Conservation (phyloP, 2,888 invertebrate genomes). For the Ormyrus rosae region DNA sequence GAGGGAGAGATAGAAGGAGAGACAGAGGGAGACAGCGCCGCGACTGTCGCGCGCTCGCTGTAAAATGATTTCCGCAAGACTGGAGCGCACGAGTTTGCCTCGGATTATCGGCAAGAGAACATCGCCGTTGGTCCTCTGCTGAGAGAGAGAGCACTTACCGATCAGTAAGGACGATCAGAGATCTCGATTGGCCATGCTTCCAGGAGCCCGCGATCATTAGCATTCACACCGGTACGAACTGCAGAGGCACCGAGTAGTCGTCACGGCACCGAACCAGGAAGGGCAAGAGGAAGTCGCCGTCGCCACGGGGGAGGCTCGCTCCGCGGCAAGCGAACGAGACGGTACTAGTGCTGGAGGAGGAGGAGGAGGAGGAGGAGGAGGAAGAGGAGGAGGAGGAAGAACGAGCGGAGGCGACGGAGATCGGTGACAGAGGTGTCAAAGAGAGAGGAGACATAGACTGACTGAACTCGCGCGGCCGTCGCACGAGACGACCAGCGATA, state of each 20-base stretch:
- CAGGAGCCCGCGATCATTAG: neutral
- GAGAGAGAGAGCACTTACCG: too few relatives aligned
- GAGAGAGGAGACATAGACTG: constrained; percentile 35
- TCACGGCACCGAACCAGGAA: constrained; percentile 27
- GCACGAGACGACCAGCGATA: neutral
- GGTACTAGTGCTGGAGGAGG: constrained; percentile 32
- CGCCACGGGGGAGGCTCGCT: constrained; percentile 7
- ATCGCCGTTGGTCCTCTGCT: constrained; percentile 23
- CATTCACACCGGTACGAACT: neutral
- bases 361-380: constrained; percentile 11
- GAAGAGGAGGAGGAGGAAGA: constrained; percentile 15
- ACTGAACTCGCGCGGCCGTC: neutral
- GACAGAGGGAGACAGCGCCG: constrained; percentile 8
- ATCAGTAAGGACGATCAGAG: too few relatives aligned
- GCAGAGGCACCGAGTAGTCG: neutral
- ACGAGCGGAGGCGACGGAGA: constrained; percentile 27
- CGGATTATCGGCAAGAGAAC: constrained; percentile 57
- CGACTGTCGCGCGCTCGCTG: constrained; percentile 17
- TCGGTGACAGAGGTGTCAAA: constrained; percentile 40
- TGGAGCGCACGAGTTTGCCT: constrained; percentile 45
- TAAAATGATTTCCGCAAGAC: constrained; percentile 49
- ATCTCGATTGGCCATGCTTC: too few relatives aligned
- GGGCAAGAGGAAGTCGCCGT: neutral
- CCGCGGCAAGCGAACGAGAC: constrained; percentile 16
- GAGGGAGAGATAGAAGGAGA: constrained; percentile 6